Conservation (phyloP, 1,140 invertebrate genomes). For the Arctopsyche grandis region DNA sequence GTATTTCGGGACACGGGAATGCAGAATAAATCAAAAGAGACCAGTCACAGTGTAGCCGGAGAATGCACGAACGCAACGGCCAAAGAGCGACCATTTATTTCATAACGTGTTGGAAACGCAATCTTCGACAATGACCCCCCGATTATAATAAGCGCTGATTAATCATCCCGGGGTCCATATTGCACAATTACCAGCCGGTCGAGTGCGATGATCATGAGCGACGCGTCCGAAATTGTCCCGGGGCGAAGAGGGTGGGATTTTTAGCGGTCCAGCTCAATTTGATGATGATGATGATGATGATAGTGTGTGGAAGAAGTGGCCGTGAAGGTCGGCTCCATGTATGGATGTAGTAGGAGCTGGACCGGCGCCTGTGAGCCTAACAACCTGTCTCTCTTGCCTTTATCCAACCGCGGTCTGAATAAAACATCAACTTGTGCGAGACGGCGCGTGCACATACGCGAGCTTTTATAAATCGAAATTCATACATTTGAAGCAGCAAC, state of each 20-base stretch:
- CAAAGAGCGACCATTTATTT: neutral
- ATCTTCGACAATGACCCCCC: neutral
- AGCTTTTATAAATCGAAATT: neutral
- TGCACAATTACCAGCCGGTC: neutral
- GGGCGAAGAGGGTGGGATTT: neutral
- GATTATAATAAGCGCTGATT: neutral
- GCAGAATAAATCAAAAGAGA: slow-evolving; percentile 45
- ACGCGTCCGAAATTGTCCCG: neutral
- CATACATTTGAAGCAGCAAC: neutral
- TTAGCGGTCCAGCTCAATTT: neutral
- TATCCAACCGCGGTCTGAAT: slow-evolving; percentile 13
- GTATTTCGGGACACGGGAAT: slow-evolving; percentile 46
- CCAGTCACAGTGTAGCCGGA: neutral
- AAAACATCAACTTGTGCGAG: slow-evolving; percentile 26
- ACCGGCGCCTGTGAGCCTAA: slow-evolving; percentile 39
- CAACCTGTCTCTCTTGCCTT: slow-evolving; percentile 28
- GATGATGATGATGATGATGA: neutral
- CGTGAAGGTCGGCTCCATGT: slow-evolving; percentile 19
- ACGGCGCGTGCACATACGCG: neutral
- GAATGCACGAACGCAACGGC: slow-evolving; percentile 2
- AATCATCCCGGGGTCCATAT: too few species aligned
- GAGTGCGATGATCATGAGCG: neutral
- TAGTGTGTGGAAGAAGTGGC: slow-evolving; percentile 15
- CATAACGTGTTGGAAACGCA: neutral
- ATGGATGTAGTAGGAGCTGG: slow-evolving; percentile 27